phyloP scores from a whole-genome alignment of 2,797 vertebrate genomes.

The Clarias laeviceps region DNA sequence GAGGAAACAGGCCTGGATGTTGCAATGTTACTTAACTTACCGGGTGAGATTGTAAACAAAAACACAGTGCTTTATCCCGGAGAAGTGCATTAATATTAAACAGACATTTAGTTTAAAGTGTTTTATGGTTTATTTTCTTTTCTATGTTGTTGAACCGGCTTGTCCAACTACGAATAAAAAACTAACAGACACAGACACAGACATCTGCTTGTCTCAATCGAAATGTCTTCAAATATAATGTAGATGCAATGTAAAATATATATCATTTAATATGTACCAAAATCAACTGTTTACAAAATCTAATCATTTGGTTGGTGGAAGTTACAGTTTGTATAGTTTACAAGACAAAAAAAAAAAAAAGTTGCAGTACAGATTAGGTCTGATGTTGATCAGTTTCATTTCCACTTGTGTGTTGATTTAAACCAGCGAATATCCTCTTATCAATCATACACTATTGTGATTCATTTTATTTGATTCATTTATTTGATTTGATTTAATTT shows the following conservation, averaged over 20 bases:
- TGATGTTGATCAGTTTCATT: background rate
- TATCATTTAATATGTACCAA: background rate
- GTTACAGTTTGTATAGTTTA: background rate
- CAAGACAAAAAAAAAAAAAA: too few species aligned
- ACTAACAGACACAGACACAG: background rate
- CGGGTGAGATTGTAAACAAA: too few species aligned
- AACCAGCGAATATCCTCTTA: background rate
- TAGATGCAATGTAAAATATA: background rate
- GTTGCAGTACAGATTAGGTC: background rate
- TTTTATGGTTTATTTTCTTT: slow-evolving; percentile 1
- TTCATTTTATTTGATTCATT: background rate
- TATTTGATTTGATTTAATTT: too few species aligned
- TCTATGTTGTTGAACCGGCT: background rate
- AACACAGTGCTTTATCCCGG: background rate
- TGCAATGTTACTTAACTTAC: background rate
- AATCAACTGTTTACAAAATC: background rate
- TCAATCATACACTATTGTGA: background rate
- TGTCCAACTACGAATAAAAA: background rate
- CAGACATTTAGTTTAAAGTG: background rate
- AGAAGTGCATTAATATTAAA: background rate
- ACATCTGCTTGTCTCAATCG: background rate
- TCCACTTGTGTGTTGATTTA: background rate
- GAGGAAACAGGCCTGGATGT: background rate
- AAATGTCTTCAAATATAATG: background rate
- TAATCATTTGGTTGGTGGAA: background rate